Conservation (phyloP, 2,113 vertebrate species). For the Trematocara marginatum region DNA sequence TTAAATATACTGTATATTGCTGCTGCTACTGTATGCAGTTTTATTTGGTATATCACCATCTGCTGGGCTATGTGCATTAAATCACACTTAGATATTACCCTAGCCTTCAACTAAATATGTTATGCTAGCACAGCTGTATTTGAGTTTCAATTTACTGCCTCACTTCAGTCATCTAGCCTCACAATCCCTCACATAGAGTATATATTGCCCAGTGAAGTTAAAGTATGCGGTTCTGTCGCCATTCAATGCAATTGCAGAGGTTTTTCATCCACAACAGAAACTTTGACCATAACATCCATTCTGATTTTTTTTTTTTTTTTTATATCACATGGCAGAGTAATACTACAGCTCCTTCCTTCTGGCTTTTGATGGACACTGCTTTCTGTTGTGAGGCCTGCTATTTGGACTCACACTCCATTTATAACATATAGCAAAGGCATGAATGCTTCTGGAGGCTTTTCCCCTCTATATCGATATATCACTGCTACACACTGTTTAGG, state of each 20-base stretch:
- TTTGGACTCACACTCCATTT: constrained; percentile 1
- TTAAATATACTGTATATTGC: constrained; percentile 30
- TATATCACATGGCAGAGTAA: constrained; percentile 19
- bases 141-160: constrained; percentile 55
- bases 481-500: not conserved
- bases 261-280: constrained; percentile 39
- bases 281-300: constrained; percentile 33
- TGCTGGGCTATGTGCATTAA: constrained; percentile 24
- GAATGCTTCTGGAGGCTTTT: not conserved
- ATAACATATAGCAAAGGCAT: not conserved
- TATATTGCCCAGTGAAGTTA: constrained; percentile 41
- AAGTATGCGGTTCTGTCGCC: constrained; percentile 14
- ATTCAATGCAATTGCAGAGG: constrained; percentile 22
- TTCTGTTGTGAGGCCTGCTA: constrained; percentile 25
- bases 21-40: constrained; percentile 27
- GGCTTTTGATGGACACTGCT: constrained; percentile 36
- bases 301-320: constrained; percentile 9
- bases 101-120: constrained; percentile 27
- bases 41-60: constrained; percentile 17
- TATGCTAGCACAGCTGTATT: constrained; percentile 26
- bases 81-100: constrained; percentile 49
- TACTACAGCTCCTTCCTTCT: not conserved
- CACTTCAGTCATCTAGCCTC: constrained; percentile 11
- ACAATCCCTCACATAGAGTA: constrained; percentile 26
- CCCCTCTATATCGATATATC: not conserved